phyloP scores from a whole-genome alignment of 2,888 invertebrate genomes.

The Patella depressa region DNA sequence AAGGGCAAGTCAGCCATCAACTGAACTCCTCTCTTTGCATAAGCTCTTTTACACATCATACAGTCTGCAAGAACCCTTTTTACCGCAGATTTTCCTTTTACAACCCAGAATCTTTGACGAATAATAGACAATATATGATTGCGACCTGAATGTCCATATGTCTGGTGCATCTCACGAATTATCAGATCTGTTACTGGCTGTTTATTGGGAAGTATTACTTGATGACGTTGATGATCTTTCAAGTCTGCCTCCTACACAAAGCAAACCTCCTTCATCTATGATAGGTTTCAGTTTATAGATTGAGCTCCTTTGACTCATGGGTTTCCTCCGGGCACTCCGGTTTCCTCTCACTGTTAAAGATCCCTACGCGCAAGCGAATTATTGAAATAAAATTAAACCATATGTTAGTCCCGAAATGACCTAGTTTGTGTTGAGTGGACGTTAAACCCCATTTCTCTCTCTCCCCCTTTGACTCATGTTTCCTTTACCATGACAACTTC shows the following conservation, averaged over 20 bases:
- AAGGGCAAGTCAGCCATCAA: background rate
- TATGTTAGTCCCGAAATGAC: no score
- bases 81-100: background rate
- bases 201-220: constrained; percentile 11
- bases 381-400: no score
- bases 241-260: background rate
- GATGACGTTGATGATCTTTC: constrained; percentile 9
- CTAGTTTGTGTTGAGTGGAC: no score
- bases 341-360: no score
- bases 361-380: no score
- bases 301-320: background rate
- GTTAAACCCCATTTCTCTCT: no score
- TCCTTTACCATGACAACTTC: no score
- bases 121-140: constrained; percentile 13
- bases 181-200: constrained; percentile 2
- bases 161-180: constrained; percentile 10
- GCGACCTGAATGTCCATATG: background rate
- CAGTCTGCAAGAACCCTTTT: background rate
- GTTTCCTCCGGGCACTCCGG: no score
- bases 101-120: constrained; percentile 16
- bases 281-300: background rate
- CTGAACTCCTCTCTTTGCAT: constrained; percentile 2
- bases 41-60: constrained; percentile 3
- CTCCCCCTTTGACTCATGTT: no score
- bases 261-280: background rate